Conservation (phyloP, 2,113 vertebrate species). For the Sinosuthora webbiana region DNA sequence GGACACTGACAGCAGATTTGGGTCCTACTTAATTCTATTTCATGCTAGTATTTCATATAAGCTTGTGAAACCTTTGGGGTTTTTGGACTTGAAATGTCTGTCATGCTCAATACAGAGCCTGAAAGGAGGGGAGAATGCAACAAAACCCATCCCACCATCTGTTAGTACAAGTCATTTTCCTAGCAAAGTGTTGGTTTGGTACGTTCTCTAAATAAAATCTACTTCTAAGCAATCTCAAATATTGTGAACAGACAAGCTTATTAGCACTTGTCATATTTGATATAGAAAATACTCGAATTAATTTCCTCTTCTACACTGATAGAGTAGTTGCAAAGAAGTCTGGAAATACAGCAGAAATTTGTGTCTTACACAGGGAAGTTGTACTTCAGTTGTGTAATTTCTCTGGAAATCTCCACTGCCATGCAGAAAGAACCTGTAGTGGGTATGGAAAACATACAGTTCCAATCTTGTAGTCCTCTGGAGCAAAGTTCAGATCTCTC, state of each 20-base stretch:
- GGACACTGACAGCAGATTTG: background rate
- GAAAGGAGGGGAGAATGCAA: background rate
- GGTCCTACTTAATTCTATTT: background rate
- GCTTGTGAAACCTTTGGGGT: background rate
- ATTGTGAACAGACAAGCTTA: background rate
- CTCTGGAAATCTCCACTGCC: background rate
- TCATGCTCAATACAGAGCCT: background rate
- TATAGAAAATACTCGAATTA: background rate
- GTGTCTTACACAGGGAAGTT: background rate
- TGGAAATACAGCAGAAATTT: background rate
- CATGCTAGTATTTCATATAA: background rate
- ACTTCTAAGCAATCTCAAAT: background rate
- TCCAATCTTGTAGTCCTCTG: background rate
- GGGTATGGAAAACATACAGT: background rate
- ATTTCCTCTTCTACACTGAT: background rate
- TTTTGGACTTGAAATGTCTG: background rate
- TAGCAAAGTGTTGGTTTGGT: background rate
- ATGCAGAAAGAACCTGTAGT: background rate
- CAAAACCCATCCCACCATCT: background rate
- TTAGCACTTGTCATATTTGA: constrained; percentile 29
- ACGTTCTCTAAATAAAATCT: background rate
- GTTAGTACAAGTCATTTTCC: background rate
- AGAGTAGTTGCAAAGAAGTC: background rate
- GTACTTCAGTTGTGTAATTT: background rate
- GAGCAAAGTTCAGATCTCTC: background rate